These are phyloP conservation scores for Bicyclus anynana DNA, from an alignment of 1,140 invertebrate species.

Conservation along the genomic window DNA sequence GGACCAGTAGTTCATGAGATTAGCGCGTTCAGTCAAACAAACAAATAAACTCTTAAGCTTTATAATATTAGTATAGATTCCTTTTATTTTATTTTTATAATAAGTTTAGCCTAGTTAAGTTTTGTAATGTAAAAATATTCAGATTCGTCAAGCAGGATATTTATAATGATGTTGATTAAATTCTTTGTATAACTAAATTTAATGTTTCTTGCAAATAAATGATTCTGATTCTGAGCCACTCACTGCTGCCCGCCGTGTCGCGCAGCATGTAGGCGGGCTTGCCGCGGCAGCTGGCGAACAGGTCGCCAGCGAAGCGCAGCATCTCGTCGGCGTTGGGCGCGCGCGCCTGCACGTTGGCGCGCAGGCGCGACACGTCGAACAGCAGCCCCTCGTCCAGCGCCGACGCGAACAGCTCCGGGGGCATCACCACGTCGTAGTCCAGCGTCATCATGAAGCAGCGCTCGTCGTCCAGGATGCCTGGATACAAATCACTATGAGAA, in stretches of 20 bases:
- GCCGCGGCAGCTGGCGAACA: constrained; percentile 82
- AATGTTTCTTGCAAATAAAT: too few species aligned
- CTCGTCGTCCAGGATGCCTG: constrained; percentile 88
- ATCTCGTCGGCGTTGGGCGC: constrained; percentile 84
- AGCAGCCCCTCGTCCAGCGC: constrained; percentile 86
- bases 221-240: too few species aligned
- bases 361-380: constrained; percentile 86
- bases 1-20: too few species aligned
- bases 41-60: too few species aligned
- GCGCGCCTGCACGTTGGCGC: constrained; percentile 87
- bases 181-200: too few species aligned
- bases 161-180: too few species aligned
- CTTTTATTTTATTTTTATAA: too few species aligned
- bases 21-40: too few species aligned
- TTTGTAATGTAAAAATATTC: too few species aligned
- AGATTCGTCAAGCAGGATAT: too few species aligned
- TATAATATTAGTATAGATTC: too few species aligned
- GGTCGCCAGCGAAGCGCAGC: constrained; percentile 81
- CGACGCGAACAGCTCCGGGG: constrained; percentile 87
- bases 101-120: too few species aligned
- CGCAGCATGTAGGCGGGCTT: constrained; percentile 85
- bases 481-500: background rate
- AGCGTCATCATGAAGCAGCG: constrained; percentile 94
- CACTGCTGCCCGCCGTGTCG: constrained; percentile 65
- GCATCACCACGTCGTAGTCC: constrained; percentile 86